These are phyloP conservation scores for Amiota minor DNA, from an alignment of 2,888 invertebrate genomes.

Conservation along the genomic window DNA sequence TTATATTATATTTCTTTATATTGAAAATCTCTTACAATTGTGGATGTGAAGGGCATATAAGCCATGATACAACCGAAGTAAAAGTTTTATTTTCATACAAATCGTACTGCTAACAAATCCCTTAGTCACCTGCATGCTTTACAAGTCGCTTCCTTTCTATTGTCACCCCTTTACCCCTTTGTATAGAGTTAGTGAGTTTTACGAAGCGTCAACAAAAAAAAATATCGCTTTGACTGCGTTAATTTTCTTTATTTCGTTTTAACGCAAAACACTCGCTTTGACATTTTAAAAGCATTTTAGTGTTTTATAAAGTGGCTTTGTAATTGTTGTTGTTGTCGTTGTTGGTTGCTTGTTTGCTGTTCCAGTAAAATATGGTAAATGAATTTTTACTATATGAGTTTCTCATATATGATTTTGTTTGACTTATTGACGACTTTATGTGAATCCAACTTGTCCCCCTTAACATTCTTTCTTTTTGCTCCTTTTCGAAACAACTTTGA, in stretches of 20 bases:
- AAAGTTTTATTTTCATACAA: neutral
- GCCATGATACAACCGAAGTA: no score
- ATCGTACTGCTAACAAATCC: neutral
- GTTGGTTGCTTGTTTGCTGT: slow-evolving; percentile 46
- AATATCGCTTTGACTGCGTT: slow-evolving; percentile 6
- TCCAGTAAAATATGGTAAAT: slow-evolving; percentile 1
- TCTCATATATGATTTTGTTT: neutral
- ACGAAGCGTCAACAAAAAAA: neutral
- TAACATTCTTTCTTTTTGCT: no score
- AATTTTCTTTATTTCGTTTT: neutral
- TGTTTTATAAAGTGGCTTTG: slow-evolving; percentile 40
- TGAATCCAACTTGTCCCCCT: neutral
- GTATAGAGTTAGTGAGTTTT: neutral
- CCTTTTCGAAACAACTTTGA: slow-evolving; percentile 21
- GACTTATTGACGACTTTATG: neutral
- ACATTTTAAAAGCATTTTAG: slow-evolving; percentile 67
- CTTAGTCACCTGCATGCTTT: neutral
- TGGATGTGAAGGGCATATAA: no score
- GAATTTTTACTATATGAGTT: neutral
- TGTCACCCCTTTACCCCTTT: neutral
- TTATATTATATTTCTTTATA: no score
- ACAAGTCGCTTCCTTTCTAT: slow-evolving; percentile 42
- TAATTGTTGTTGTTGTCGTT: slow-evolving; percentile 42
- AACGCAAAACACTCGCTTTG: slow-evolving; percentile 51
- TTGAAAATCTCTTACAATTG: no score